A percentile compares a stretch with the other conserved stretches of the same genome.
phyloP scores from a whole-genome alignment of 2,888 invertebrate genomes.

The Mythimna albipuncta region DNA sequence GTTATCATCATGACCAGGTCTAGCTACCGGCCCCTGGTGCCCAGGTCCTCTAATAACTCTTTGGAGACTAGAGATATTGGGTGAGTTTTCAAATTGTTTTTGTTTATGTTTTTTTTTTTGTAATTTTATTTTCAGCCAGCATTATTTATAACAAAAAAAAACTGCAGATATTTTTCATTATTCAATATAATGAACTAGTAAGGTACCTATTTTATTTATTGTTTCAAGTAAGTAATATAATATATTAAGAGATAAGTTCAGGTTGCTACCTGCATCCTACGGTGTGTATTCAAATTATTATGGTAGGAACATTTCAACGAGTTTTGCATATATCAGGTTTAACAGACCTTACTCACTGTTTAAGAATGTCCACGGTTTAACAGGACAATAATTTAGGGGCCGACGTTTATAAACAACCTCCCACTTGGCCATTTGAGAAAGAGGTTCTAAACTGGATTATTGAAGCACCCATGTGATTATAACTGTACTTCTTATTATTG shows the following conservation, averaged over 20 bases:
- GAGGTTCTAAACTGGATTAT: slow-evolving; percentile 12
- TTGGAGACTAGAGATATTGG: slow-evolving; percentile 82
- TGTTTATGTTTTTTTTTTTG: slow-evolving; percentile 1
- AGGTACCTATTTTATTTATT: not conserved
- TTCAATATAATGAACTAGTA: not conserved
- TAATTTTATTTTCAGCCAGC: not conserved
- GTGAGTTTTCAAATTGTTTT: slow-evolving; percentile 72
- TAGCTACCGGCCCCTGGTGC: slow-evolving; percentile 85
- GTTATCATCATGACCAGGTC: slow-evolving; percentile 83
- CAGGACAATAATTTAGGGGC: slow-evolving; percentile 9
- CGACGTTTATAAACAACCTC: not conserved
- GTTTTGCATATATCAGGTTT: slow-evolving; percentile 45
- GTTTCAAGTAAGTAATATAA: slow-evolving; percentile 4
- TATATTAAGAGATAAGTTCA: not conserved
- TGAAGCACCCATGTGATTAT: not conserved
- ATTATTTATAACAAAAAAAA: not conserved
- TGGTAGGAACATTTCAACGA: slow-evolving; percentile 23
- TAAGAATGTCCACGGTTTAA: slow-evolving; percentile 33
- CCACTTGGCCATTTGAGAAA: not conserved
- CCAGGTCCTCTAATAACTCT: slow-evolving; percentile 83
- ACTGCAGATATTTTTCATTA: not conserved
- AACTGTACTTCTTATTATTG: not conserved
- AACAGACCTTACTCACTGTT: slow-evolving; percentile 21
- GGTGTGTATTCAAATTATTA: slow-evolving; percentile 32
- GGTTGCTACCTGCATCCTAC: slow-evolving; percentile 17